Base-by-base conservation (phyloP, 2,113 vertebrate species). In the Megaceryle torquata region DNA sequence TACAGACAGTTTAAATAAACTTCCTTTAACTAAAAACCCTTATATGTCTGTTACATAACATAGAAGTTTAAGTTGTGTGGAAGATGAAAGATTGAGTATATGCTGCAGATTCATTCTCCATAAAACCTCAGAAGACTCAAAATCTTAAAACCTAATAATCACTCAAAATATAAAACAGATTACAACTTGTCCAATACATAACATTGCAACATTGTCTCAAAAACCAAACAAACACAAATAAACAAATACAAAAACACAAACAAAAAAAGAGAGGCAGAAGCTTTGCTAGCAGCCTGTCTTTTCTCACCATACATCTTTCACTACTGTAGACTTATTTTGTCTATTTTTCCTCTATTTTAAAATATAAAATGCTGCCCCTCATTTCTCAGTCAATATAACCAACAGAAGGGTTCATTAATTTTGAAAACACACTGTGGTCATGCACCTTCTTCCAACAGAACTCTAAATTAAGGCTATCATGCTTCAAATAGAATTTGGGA, bases 151-250 rank as follows among this genome's bases (percentile, higher is more conserved):
- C 3, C 33, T 39, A 39, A 63, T 63, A 46, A 37, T 35, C 44
- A 84, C 17, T 43, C 28, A 74, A 87, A 77, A 60, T 8, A 25
- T 18, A 88, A 78, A 5, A 46, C 9, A 43, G 33, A 39, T 33
- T 84, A 53, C 16, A 39, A n/a, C 37, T 57, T 39, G 11, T 50
- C 39, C 29, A 13, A 59, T 54, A 76, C 44, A 46, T 46, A 46
- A 46, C 44, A 46, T 44, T 0, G 0, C 41, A 75, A 65, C 21
- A 33, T 1, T 68, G 24, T n/a, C n/a, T 50, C 20, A 22, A 25
- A 29, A 48, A 3, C 21, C 64, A 56, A 8, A 5, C 5, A 4
- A 44, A 68, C 22, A 18, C 8, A 21, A 2, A 48, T 20, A 48
- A 48, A 20, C 19, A 20, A 44, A 57, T 13, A 3, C 20, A 20